Conservation (phyloP, 1,140 invertebrate genomes). For the Trissolcus basalis region DNA sequence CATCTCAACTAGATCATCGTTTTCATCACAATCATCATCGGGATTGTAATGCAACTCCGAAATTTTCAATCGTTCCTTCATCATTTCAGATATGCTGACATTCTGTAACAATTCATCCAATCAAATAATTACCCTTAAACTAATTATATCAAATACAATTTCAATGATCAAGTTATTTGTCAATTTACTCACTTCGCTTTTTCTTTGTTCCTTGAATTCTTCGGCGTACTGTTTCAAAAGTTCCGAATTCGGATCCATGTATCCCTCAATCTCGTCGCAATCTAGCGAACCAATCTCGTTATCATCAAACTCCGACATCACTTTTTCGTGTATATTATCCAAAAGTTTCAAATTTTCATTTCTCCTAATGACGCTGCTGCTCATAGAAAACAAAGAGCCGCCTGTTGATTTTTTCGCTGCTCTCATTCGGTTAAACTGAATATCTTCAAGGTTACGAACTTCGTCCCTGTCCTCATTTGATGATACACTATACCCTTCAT, state of each 20-base stretch:
- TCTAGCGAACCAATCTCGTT: slow-evolving; percentile 92
- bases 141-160: no score
- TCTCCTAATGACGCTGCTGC: slow-evolving; percentile 90
- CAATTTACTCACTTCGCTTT: slow-evolving; percentile 61
- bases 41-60: slow-evolving; percentile 60
- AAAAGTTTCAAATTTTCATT: slow-evolving; percentile 89
- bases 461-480: slow-evolving; percentile 74
- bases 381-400: slow-evolving; percentile 93
- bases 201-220: slow-evolving; percentile 77
- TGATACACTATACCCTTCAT: slow-evolving; percentile 65
- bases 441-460: slow-evolving; percentile 76
- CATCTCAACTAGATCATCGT: slow-evolving; percentile 78
- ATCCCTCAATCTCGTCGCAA: slow-evolving; percentile 92
- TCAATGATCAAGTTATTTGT: neutral
- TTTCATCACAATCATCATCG: slow-evolving; percentile 79
- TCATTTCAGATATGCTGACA: slow-evolving; percentile 63
- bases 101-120: slow-evolving; percentile 59
- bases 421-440: slow-evolving; percentile 76
- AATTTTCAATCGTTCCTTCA: slow-evolving; percentile 67
- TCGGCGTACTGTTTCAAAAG: slow-evolving; percentile 79
- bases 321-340: slow-evolving; percentile 94
- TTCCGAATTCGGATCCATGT: slow-evolving; percentile 81
- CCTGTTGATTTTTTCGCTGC: slow-evolving; percentile 92
- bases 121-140: neutral
- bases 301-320: slow-evolving; percentile 92